These are phyloP conservation scores for Shinisaurus crocodilurus DNA, from an alignment of 2,113 vertebrate species.

Conservation along the genomic window DNA sequence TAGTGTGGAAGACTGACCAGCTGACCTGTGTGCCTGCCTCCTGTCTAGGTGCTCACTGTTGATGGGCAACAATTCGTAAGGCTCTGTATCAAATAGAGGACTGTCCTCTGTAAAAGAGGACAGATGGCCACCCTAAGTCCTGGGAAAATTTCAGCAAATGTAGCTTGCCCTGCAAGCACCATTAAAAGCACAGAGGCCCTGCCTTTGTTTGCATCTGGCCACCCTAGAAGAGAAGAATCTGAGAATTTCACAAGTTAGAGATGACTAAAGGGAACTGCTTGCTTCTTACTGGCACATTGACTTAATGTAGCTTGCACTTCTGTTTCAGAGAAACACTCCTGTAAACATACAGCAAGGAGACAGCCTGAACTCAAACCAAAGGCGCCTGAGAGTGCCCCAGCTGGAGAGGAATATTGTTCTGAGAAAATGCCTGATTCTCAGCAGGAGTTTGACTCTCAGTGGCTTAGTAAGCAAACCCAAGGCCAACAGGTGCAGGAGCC, in stretches of 20 bases:
- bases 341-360: accelerated
- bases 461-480: background rate
- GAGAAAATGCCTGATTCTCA: background rate
- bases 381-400: accelerated
- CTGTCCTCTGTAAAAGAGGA: too few relatives aligned
- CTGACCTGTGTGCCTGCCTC: too few relatives aligned
- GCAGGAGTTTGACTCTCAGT: background rate
- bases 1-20: too few relatives aligned
- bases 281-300: background rate
- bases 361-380: accelerated
- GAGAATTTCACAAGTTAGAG: too few relatives aligned
- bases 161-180: background rate
- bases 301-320: background rate
- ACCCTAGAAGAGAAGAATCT: background rate
- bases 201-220: background rate
- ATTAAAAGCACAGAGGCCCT: background rate
- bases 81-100: too few relatives aligned
- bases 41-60: too few relatives aligned
- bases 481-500: background rate
- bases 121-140: too few relatives aligned
- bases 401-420: accelerated
- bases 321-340: conserved; percentile 18
- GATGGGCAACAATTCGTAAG: too few relatives aligned
- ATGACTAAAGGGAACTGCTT: background rate
- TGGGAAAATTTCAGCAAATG: background rate